Evolutionary conservation across 30 jellyfish, hydroid and myxozoan genomes (phyloP).

Genomic region (Hydractinia echinata): DNA sequence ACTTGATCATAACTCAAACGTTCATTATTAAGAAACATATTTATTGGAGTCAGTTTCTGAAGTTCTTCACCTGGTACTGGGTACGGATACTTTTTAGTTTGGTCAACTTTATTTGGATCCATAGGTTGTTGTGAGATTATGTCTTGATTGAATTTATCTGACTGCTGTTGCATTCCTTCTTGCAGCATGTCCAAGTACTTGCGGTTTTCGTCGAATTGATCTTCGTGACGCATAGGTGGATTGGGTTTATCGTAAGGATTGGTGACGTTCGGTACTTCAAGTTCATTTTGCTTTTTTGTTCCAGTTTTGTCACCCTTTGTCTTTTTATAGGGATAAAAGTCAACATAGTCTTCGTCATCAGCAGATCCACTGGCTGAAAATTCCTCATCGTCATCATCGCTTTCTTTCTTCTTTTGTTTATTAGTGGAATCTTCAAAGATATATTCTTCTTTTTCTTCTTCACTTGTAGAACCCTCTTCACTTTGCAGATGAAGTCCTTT

Average conservation of each 20-base stretch:
- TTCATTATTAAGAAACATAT: background rate
- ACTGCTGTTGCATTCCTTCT: conserved; percentile 29
- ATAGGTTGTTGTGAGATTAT: conserved; percentile 32
- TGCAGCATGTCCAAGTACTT: conserved; percentile 28
- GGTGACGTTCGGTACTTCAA: conserved; percentile 27
- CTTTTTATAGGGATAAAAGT: background rate
- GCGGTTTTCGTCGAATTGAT: conserved; percentile 21
- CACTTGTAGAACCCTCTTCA: background rate
- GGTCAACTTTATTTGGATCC: conserved; percentile 29
- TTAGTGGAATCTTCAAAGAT: conserved; percentile 1
- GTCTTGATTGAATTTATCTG: conserved; percentile 32
- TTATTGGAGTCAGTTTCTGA: background rate
- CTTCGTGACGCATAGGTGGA: conserved; percentile 16
- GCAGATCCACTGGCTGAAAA: conserved; percentile 3
- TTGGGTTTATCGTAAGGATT: conserved; percentile 7
- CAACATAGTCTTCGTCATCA: background rate
- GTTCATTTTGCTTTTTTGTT: conserved; percentile 12
- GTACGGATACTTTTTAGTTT: conserved; percentile 30
- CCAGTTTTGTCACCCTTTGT: background rate
- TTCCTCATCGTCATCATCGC: background rate
- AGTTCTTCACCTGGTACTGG: conserved; percentile 21
- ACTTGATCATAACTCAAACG: background rate
- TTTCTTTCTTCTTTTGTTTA: background rate
- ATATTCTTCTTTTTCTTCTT: background rate
- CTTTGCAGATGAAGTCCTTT: background rate